Base-by-base conservation (phyloP, 2,888 invertebrate genomes). In the Agriopis aurantiaria region DNA sequence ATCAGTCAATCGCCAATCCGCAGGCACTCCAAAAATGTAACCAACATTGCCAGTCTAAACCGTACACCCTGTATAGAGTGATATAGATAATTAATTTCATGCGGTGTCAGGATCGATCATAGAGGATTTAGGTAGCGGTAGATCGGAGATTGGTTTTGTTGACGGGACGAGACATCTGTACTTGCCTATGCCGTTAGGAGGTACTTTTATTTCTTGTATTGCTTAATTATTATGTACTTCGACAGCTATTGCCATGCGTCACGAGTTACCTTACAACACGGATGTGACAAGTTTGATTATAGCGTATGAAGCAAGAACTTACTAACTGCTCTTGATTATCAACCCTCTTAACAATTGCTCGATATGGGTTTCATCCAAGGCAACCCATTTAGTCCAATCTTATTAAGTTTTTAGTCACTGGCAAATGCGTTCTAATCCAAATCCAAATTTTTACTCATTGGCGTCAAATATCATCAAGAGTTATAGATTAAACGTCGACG, bases 71-170 rank as follows among this genome's bases (percentile, higher is more conserved):
- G 62, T 77, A 76, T 80, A 80, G 76, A 81, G 75, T 76, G 57
- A 46, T 58, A 58, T 75, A 75, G 69, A 77, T 82, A 84, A 85
- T 85, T 84, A 91, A 91, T 92, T 88, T 90, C 85, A 85, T 86
- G 81, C 86, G 80, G 78, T 86, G 88, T 88, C 87, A 82, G 87
- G 81, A 90, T 88, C 90, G 87, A 92, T 92, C 90, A 90, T 82
- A 81, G 78, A 79, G 85, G 85, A 85, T 88, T 88, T 86, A 78
- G 80, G 79, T 79, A 82, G 69, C 82, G 79, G 78, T 75, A 85
- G 88, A 90, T 92, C 86, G 83, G 84, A 85, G 72, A 71, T 79
- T 82, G 83, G 81, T 82, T 86, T 83, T 86, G 88, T 87, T 88
- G 91, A 89, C 88, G 82, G 83, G 87, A 82, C 75, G 71, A 75